Conservation (phyloP, 2,888 invertebrate species). For the Polyploca ridens region DNA sequence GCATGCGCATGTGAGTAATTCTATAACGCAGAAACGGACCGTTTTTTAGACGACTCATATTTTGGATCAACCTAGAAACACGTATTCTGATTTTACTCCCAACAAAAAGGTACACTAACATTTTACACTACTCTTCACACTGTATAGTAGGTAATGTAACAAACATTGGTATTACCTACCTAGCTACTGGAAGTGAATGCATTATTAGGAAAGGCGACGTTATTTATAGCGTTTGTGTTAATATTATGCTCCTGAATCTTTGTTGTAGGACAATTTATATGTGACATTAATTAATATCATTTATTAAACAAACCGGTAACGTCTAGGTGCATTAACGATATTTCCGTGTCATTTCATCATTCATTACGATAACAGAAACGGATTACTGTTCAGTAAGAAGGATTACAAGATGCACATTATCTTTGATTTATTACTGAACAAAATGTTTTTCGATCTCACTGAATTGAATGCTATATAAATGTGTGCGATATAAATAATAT, state of each 20-base stretch:
- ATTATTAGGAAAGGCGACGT: slow-evolving; percentile 1
- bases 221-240: slow-evolving; percentile 6
- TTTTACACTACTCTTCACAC: not conserved
- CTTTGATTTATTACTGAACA: slow-evolving; percentile 11
- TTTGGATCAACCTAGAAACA: not conserved
- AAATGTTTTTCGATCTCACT: slow-evolving; percentile 14
- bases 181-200: not conserved
- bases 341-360: slow-evolving; percentile 7
- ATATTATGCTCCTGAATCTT: slow-evolving; percentile 6
- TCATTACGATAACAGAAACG: slow-evolving; percentile 8
- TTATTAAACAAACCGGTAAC: slow-evolving; percentile 7
- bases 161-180: not conserved
- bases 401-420: slow-evolving; percentile 12
- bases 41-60: not conserved
- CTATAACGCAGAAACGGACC: no score
- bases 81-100: not conserved
- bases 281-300: slow-evolving; percentile 6
- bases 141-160: not conserved
- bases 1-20: not conserved
- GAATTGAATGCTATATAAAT: slow-evolving; percentile 9
- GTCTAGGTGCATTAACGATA: not conserved
- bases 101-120: not conserved
- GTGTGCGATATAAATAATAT: slow-evolving; percentile 14
- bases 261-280: slow-evolving; percentile 8
- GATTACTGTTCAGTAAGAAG: not conserved